A percentile compares a stretch with the other conserved stretches of the same genome.
phyloP scores from a whole-genome alignment of 1,140 invertebrate genomes.

The Galleria mellonella region DNA sequence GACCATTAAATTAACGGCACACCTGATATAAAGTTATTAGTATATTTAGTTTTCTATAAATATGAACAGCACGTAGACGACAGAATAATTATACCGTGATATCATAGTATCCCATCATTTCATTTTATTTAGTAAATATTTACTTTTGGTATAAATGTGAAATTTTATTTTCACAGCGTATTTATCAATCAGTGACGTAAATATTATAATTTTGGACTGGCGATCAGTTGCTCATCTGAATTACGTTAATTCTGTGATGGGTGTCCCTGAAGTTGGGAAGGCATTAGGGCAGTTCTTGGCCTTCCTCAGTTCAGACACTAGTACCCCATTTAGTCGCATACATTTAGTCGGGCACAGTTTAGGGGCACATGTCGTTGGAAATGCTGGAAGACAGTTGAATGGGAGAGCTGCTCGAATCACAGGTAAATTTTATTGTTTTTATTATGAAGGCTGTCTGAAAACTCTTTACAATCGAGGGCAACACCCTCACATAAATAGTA shows the following conservation, averaged over 20 bases:
- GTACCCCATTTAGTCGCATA: conserved; percentile 59
- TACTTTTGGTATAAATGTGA: no score
- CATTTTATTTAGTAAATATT: no score
- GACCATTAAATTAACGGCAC: no score
- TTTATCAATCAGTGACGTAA: conserved; percentile 18
- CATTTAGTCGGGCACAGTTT: conserved; percentile 91
- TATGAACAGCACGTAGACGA: no score
- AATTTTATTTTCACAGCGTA: conserved; percentile 6
- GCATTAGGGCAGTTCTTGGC: conserved; percentile 53
- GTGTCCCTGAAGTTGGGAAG: conserved; percentile 32
- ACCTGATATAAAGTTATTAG: no score
- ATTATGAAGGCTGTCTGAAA: no score
- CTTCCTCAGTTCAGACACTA: conserved; percentile 28
- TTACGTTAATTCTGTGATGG: conserved; percentile 27
- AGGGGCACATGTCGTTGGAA: conserved; percentile 91
- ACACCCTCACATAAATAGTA: no score
- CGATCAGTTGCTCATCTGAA: conserved; percentile 21
- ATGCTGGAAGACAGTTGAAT: conserved; percentile 70
- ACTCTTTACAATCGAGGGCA: no score
- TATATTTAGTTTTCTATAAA: no score
- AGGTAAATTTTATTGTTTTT: conserved; percentile 19
- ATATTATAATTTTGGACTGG: conserved; percentile 40
- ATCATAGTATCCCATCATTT: no score
- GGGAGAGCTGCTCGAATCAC: conserved; percentile 23
- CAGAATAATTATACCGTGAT: no score